A percentile compares a stretch with the other conserved stretches of the same genome.
phyloP scores from a whole-genome alignment of 2,888 invertebrate genomes.

The Lymantria dispar region DNA sequence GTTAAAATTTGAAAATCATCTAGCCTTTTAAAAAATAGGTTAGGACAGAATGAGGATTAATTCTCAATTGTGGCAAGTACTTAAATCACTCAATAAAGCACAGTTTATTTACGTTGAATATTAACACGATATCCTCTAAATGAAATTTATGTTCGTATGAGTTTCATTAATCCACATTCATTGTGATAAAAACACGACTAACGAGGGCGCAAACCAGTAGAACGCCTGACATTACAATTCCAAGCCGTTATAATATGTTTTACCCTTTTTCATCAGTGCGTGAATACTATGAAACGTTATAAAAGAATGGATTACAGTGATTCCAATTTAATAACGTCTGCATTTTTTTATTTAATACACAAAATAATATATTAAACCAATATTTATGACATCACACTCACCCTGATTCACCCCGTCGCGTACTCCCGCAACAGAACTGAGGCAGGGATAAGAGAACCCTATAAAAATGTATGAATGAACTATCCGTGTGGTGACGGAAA shows the following conservation, averaged over 20 bases:
- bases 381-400: no score
- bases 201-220: slow-evolving; percentile 3
- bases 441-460: no score
- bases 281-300: slow-evolving; percentile 8
- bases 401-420: no score
- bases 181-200: slow-evolving; percentile 11
- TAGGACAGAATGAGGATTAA: neutral
- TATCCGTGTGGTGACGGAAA: no score
- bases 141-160: slow-evolving; percentile 10
- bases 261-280: slow-evolving; percentile 21
- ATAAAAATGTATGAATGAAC: no score
- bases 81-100: slow-evolving; percentile 3
- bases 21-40: no score
- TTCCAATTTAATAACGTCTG: neutral
- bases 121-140: slow-evolving; percentile 2
- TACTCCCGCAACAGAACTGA: no score
- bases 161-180: slow-evolving; percentile 3
- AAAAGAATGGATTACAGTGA: neutral
- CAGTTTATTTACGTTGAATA: slow-evolving; percentile 6
- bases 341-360: neutral
- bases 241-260: slow-evolving; percentile 22
- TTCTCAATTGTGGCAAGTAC: neutral
- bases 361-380: no score
- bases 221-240: slow-evolving; percentile 21
- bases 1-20: no score